These are phyloP conservation scores for Caenorhabditis remanei DNA, from an alignment of 1,140 invertebrate genomes.

Conservation along the genomic window DNA sequence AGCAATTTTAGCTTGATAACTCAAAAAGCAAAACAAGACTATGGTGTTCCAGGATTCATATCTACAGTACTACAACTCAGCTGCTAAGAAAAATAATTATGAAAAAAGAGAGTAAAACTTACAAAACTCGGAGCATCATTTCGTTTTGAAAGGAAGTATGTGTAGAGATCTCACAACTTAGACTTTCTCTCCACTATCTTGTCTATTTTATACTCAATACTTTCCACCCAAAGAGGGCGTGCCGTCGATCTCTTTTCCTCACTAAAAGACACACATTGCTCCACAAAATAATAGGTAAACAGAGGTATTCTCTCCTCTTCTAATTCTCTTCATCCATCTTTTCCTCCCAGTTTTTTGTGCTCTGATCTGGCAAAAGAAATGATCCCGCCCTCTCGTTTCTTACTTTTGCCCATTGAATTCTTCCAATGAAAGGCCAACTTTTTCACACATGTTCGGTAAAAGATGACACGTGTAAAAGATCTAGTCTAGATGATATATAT, in stretches of 20 bases:
- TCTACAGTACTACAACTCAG: not conserved
- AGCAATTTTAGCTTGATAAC: no score
- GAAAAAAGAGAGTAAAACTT: constrained; percentile 3
- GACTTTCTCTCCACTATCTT: not conserved
- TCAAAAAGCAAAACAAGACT: no score
- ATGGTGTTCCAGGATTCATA: no score
- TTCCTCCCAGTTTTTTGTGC: not conserved
- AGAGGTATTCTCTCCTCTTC: constrained; percentile 15
- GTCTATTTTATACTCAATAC: constrained; percentile 13
- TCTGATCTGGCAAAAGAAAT: not conserved
- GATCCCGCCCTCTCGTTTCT: not conserved
- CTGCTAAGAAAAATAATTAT: not conserved
- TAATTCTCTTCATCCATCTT: constrained; percentile 3
- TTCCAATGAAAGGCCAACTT: not conserved
- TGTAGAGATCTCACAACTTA: constrained; percentile 36
- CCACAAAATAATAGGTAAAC: constrained; percentile 56
- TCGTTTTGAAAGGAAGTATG: not conserved
- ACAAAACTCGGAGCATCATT: constrained; percentile 51
- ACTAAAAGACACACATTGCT: constrained; percentile 19
- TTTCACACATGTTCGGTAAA: constrained; percentile 30
- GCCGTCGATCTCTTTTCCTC: not conserved
- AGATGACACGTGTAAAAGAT: constrained; percentile 9
- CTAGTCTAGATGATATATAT: not conserved
- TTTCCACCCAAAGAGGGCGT: constrained; percentile 3
- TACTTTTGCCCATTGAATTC: not conserved